Evolutionary conservation across 2,797 vertebrate genomes (phyloP), one percentile per base, ranked within the genome.

Genomic region (Lindbergichthys nudifrons): DNA sequence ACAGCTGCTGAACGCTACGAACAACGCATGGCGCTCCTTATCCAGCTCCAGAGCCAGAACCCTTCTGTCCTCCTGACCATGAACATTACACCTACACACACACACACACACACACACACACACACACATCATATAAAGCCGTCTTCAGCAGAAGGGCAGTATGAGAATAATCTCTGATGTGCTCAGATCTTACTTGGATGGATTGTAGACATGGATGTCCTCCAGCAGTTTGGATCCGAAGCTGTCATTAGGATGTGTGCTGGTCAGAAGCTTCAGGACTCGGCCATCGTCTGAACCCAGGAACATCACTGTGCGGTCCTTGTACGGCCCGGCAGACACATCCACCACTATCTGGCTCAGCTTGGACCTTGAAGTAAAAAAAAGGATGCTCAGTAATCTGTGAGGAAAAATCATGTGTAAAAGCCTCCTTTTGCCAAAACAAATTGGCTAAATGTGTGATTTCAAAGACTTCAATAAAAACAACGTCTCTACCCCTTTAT

Each of bases 251-350:
- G 95, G 89, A 61, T 91, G 91, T 14, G 93, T 96, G 91, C 94
- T 96, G 61, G 95, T 95, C 93, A 99, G 83, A 78, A 99, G 95
- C 92, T 99, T 99, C 80, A 98, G 95, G 18, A 99, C 95, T 46
- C 95, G 79, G 0, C 98, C 98, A 11, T 97, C 96, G 71, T 99
- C 97, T 0, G 97, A 98, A 73, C 97, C 97, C 85, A 99, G 93
- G 77, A 98, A 99, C 82, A 99, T 89, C 75, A 99, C 95, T 0
- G 96, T 97, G 69, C 95, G 95, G 90, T 99, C 97, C 82, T 96
- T 95, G 87, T 92, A 87, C 1, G 97, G 97, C 0, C 98, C 97
- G 0, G 97, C 97, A 0, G 95, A 92, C 0, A 93, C 95, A 68
- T 99, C 98, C 26, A 98, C 96, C 1, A 95, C 95, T 0, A 99